These are phyloP conservation scores for Tragelaphus scriptus DNA, from an alignment of 2,113 vertebrate species.

Conservation along the genomic window DNA sequence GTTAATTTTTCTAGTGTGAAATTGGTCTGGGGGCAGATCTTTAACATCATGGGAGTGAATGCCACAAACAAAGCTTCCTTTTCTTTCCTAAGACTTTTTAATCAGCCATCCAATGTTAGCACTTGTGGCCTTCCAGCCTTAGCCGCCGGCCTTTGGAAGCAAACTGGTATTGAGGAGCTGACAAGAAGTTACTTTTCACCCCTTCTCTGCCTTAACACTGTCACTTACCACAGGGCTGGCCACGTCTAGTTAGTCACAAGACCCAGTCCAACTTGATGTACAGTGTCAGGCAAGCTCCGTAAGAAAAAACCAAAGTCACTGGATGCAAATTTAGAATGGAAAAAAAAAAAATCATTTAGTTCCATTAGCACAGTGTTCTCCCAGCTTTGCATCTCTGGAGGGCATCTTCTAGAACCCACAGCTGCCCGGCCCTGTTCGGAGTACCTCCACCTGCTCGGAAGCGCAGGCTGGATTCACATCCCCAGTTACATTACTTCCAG, in stretches of 20 bases:
- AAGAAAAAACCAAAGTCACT: background rate
- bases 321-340: background rate
- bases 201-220: background rate
- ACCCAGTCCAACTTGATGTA: no score
- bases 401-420: background rate
- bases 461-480: slow-evolving; percentile 53
- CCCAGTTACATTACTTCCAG: slow-evolving; percentile 59
- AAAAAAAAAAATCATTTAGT: background rate
- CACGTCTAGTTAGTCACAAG: background rate
- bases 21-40: background rate
- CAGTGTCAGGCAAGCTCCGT: fast-evolving
- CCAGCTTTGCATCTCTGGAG: background rate
- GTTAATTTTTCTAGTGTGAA: background rate
- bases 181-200: no score
- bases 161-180: background rate
- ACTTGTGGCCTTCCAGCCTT: fast-evolving
- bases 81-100: background rate
- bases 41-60: background rate
- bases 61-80: background rate
- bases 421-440: background rate
- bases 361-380: background rate
- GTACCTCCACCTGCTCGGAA: slow-evolving; percentile 25
- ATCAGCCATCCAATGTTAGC: fast-evolving
- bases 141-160: background rate
- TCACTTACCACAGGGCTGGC: background rate